Evolutionary conservation across 2,113 vertebrate species (phyloP), one percentile per base, ranked within the genome.

Genomic region (Vidua chalybeata): DNA sequence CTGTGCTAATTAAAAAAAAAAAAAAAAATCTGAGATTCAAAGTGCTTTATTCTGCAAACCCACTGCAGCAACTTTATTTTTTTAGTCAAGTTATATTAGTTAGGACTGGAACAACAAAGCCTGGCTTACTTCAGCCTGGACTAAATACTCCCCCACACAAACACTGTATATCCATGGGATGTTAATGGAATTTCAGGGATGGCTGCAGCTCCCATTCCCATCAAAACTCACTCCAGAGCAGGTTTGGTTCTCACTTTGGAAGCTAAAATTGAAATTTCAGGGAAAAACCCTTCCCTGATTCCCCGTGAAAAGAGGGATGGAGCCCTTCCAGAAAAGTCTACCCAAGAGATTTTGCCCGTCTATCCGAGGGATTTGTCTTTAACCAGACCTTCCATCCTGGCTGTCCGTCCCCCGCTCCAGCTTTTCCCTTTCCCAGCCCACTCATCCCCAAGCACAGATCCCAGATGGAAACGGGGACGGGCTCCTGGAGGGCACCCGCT

Each of bases 11-110:
- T 59, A 95, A 76, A 95, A 96, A 82, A 84, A 87, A 39, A 55
- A 75, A 35, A 35, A 86, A 84, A 16, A 31, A 85, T 97, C 89
- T 96, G 92, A 96, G 94, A 97, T 97, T 97, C 91, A 98, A 98
- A 98, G 98, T 98, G 98, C 98, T 98, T 98, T 97, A 97, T 92
- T 98, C 98, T 97, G 98, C 98, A 98, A 98, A 97, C 95, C 92
- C 94, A 72, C 93, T 98, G 98, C 97, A 97, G 98, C 97, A 94
- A 96, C 93, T 90, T 84, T 72, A 68, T 96, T 90, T 52, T 71
- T 92, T 92, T 90, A 97, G 94, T 98, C 97, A 97, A 97, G 98
- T 98, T 98, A 97, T 96, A 96, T 97, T 96, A 93, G 97, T 97
- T 97, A 98, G 94, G 97, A 97, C 97, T 91, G 95, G 91, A 84